These are phyloP conservation scores for Cardinalis cardinalis DNA, from an alignment of 2,113 vertebrate species.

Conservation along the genomic window DNA sequence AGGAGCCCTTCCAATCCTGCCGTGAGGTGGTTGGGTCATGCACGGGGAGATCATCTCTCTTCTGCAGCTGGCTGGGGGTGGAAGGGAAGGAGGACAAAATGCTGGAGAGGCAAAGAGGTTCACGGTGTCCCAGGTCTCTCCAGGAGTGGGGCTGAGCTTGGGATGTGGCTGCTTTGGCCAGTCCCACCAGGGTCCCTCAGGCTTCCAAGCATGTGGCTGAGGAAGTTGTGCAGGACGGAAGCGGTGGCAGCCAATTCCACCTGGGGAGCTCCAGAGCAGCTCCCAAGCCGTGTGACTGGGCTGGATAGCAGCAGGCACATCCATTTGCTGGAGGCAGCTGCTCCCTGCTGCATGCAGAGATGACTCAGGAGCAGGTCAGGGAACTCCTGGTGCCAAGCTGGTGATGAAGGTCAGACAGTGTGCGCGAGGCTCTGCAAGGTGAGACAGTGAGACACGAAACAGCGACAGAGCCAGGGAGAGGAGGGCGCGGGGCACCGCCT, in stretches of 20 bases:
- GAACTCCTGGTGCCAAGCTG: slow-evolving; percentile 23
- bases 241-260: neutral
- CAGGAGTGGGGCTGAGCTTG: neutral
- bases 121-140: neutral
- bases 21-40: slow-evolving; percentile 7
- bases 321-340: neutral
- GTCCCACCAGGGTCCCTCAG: neutral
- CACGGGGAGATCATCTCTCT: neutral
- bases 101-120: neutral
- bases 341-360: neutral
- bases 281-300: neutral
- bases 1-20: slow-evolving; percentile 29
- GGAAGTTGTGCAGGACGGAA: neutral
- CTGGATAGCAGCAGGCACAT: neutral
- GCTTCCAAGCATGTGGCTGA: neutral
- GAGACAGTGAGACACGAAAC: neutral
- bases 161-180: neutral
- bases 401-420: slow-evolving; percentile 3
- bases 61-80: slow-evolving; percentile 16
- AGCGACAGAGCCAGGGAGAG: neutral
- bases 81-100: neutral
- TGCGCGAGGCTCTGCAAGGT: neutral
- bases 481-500: neutral
- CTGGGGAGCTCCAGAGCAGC: neutral
- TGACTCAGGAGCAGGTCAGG: slow-evolving; percentile 28